Base-by-base conservation (phyloP, 2,888 invertebrate genomes). In the Ophioninae sp. region DNA sequence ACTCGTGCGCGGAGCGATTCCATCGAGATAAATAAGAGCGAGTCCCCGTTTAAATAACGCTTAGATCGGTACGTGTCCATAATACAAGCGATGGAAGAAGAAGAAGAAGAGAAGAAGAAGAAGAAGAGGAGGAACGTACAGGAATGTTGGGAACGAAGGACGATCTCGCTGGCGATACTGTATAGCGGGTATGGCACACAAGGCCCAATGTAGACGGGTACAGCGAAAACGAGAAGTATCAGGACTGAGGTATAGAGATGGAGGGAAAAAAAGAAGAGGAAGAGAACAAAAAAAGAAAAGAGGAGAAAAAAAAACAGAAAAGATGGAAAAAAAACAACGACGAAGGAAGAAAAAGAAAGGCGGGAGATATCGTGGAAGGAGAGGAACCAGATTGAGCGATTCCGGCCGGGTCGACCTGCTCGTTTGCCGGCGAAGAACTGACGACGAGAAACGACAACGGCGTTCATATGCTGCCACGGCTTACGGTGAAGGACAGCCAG, bases 321-420 rank as follows among this genome's bases (percentile, higher is more conserved):
- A n/a, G n/a, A n/a, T n/a, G n/a, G n/a, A n/a, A n/a, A n/a, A 77
- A 44, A 72, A 75, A n/a, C n/a, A n/a, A n/a, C n/a, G n/a, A n/a
- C n/a, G n/a, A n/a, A n/a, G n/a, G n/a, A n/a, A n/a, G n/a, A n/a
- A n/a, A n/a, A n/a, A n/a, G 75, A 76, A 75, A 71, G 78, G 72
- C 51, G 77, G 23, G 68, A 58, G 79, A 79, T 74, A 75, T 63
- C n/a, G n/a, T n/a, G 64, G 78, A 76, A 85, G 79, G 83, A 67
- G 78, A 84, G 83, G 81, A 81, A 81, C 83, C 81, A 84, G 83
- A 84, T 84, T 84, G 83, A 84, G 83, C 81, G 83, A 84, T 84
- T 84, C 81, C 81, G 81, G 78, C 65, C 74, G 69, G 77, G 65
- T 77, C 80, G 74, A 77, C 73, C 83, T 79, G 83, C 67, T 72